Conservation (phyloP, 2,797 vertebrate genomes). For the Triplophysa yarkandensis region DNA sequence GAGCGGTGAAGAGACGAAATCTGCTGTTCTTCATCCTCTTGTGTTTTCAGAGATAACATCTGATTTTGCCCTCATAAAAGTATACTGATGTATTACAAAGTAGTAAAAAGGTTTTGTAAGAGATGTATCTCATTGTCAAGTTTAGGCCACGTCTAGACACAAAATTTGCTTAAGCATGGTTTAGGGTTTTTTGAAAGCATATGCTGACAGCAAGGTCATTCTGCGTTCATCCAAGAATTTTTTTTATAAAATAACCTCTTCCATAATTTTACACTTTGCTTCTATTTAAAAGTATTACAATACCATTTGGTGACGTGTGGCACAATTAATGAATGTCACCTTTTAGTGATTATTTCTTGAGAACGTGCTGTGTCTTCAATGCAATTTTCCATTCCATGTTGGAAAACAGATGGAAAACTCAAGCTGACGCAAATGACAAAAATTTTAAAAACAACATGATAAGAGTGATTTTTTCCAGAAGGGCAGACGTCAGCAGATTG, state of each 20-base stretch:
- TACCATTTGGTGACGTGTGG: slow-evolving; percentile 6
- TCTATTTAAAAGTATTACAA: too few species aligned
- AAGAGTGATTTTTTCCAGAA: slow-evolving; percentile 52
- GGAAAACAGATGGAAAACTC: slow-evolving; percentile 45
- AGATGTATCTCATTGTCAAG: not conserved
- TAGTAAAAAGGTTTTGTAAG: not conserved
- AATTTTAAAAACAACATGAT: slow-evolving; percentile 48
- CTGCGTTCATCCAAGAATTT: not conserved
- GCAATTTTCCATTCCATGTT: slow-evolving; percentile 52
- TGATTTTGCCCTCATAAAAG: slow-evolving; percentile 19
- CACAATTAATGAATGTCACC: slow-evolving; percentile 11
- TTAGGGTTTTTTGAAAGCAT: not conserved
- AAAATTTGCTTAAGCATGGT: slow-evolving; percentile 12
- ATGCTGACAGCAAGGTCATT: not conserved
- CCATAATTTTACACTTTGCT: too few species aligned
- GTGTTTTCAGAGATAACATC: slow-evolving; percentile 36
- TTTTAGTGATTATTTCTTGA: slow-evolving; percentile 49
- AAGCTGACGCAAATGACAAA: slow-evolving; percentile 48
- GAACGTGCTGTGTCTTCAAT: slow-evolving; percentile 45
- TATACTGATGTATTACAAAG: slow-evolving; percentile 4
- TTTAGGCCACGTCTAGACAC: not conserved
- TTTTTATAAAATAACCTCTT: too few species aligned
- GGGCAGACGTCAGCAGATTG: slow-evolving; percentile 19
- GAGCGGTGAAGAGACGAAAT: slow-evolving; percentile 15
- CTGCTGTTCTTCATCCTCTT: slow-evolving; percentile 12